phyloP scores from a whole-genome alignment of 2,888 invertebrate genomes.

The Carabus problematicus region DNA sequence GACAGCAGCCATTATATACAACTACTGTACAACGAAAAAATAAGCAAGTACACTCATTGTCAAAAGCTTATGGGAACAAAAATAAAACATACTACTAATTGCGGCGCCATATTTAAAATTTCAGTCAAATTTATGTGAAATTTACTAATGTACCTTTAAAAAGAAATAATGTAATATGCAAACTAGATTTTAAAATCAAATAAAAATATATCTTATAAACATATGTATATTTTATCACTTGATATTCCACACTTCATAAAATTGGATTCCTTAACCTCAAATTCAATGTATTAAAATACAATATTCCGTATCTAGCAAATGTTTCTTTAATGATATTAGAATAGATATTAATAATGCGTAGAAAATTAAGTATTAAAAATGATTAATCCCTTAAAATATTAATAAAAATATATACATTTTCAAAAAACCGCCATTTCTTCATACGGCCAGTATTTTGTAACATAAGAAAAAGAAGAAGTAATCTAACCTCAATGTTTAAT shows the following conservation, averaged over 20 bases:
- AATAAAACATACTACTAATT: conserved; percentile 15
- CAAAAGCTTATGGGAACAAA: conserved; percentile 29
- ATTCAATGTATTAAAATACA: too few relatives aligned
- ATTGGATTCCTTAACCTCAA: too few relatives aligned
- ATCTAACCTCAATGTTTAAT: conserved; percentile 8
- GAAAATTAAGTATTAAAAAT: too few relatives aligned
- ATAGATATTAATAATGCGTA: too few relatives aligned
- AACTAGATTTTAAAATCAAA: too few relatives aligned
- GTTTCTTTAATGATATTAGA: too few relatives aligned
- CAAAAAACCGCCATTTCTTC: conserved; percentile 18
- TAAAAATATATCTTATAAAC: too few relatives aligned
- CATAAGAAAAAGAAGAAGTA: conserved; percentile 31
- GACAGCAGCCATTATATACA: conserved; percentile 43
- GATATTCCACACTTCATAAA: too few relatives aligned
- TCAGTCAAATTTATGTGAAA: background rate
- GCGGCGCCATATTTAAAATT: conserved; percentile 31
- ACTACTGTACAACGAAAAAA: conserved; percentile 39
- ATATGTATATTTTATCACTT: too few relatives aligned
- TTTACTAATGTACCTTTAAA: too few relatives aligned
- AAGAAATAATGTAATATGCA: too few relatives aligned
- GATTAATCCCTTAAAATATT: background rate
- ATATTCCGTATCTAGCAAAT: too few relatives aligned
- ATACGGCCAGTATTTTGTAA: conserved; percentile 13
- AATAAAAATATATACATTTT: background rate
- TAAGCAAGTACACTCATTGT: conserved; percentile 40